Evolutionary conservation across 1,140 invertebrate genomes (phyloP), one percentile per base, ranked within the genome.

Genomic region (Drosophila yakuba): DNA sequence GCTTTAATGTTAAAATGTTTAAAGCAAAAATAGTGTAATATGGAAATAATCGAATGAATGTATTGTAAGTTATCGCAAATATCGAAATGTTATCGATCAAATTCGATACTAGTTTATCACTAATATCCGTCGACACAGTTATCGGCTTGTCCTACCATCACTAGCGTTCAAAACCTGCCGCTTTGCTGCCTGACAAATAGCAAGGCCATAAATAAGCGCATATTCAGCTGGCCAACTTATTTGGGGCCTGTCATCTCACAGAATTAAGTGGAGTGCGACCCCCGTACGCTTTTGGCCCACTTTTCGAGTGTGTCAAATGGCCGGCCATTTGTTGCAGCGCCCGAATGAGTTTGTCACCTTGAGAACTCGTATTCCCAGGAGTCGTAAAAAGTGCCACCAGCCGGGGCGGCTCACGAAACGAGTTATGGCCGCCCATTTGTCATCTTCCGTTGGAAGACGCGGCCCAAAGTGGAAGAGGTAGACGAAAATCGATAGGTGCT

Each of bases 231-330:
- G 44, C 54, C 54, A 58, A 48, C 55, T 45, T 74, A 56, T 76
- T 69, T 78, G 48, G 47, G 38, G 20, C 32, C 67, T 72, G 56
- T 66, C 75, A 67, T 74, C 72, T 79, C 57, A 36, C 72, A 77
- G 80, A 73, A 73, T 80, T 85, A 84, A 84, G 81, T 80, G 63
- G 60, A 62, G 75, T 58, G 60, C 41, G 61, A 15, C 17, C 55
- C 48, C 48, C 25, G 20, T 25, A 10, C 25, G 25, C 25, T 15
- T 51, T 17, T 35, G 62, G 45, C 62, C 56, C 45, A 54, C 45
- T 88, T 88, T 88, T 76, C 63, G 79, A 86, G 69, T 86, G 82
- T 86, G 83, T 88, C 79, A 86, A 86, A 86, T 86, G 83, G 83
- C 15, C 56, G 67, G 75, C 79, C 71, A 86, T 86, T 86, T 86